Conservation (phyloP, 2,888 invertebrate species). For the Rhaphigaster nebulosa region DNA sequence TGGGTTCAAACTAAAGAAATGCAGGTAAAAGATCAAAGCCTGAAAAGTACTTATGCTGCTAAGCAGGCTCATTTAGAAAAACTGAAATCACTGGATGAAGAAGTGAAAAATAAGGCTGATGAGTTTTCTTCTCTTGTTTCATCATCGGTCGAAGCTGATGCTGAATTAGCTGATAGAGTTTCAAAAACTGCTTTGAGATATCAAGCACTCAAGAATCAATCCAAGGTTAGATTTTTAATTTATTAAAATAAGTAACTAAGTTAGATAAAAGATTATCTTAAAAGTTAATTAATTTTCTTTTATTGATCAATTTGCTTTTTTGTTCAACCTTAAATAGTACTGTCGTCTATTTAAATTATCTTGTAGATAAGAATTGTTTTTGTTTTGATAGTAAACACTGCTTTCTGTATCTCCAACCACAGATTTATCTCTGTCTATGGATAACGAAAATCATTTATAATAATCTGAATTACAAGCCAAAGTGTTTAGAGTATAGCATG, state of each 20-base stretch:
- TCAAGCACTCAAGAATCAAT: conserved; percentile 83
- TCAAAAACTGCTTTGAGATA: conserved; percentile 86
- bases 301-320: not conserved
- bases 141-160: conserved; percentile 81
- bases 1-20: conserved; percentile 91
- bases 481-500: too few relatives aligned
- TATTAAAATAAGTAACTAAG: not conserved
- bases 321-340: not conserved
- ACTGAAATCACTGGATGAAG: conserved; percentile 79
- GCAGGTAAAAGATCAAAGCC: conserved; percentile 88
- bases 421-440: too few relatives aligned
- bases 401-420: too few relatives aligned
- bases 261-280: not conserved
- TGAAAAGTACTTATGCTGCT: conserved; percentile 86
- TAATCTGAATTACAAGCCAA: too few relatives aligned
- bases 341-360: not conserved
- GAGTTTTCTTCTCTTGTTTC: conserved; percentile 81
- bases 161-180: conserved; percentile 80
- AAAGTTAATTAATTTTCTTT: not conserved
- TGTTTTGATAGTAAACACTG: too few relatives aligned
- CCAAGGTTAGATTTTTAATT: conserved; percentile 71
- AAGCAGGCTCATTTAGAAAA: conserved; percentile 85
- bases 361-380: too few relatives aligned
- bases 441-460: too few relatives aligned
- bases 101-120: conserved; percentile 77